phyloP scores from a whole-genome alignment of 92 coral and sea anemone genomes.

The Paramuricea clavata region DNA sequence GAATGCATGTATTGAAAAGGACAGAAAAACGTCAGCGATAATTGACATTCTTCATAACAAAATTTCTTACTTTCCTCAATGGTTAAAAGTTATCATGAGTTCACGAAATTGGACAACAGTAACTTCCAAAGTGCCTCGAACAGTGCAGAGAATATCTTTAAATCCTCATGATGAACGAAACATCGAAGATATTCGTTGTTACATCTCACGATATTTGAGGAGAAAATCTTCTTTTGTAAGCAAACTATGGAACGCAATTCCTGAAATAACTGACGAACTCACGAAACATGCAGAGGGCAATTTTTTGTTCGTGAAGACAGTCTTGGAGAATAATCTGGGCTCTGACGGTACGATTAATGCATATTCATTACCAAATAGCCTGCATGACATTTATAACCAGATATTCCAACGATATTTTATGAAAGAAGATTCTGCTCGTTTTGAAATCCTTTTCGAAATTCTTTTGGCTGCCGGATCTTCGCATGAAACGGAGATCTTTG shows the following conservation, averaged over 20 bases:
- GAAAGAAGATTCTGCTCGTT: constrained; percentile 48
- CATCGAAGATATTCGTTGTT: constrained; percentile 72
- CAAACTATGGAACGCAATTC: constrained; percentile 8
- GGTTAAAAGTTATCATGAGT: constrained; percentile 83
- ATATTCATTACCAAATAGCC: constrained; percentile 67
- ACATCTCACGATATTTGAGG: constrained; percentile 34
- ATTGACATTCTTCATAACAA: constrained; percentile 67
- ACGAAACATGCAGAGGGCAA: constrained; percentile 61
- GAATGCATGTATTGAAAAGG: constrained; percentile 74
- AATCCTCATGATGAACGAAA: constrained; percentile 69
- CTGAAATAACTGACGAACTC: background rate
- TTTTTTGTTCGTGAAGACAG: constrained; percentile 71
- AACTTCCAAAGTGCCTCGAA: constrained; percentile 32
- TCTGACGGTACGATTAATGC: constrained; percentile 13
- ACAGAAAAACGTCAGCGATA: constrained; percentile 34
- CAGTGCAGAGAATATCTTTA: constrained; percentile 50
- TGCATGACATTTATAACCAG: constrained; percentile 66
- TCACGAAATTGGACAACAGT: constrained; percentile 70
- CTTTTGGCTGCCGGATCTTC: constrained; percentile 71
- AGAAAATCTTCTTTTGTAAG: background rate
- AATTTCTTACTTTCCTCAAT: constrained; percentile 69
- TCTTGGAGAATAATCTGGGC: constrained; percentile 43
- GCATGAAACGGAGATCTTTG: constrained; percentile 26
- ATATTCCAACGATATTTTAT: constrained; percentile 67
- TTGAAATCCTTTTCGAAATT: constrained; percentile 67